A percentile compares a stretch with the other conserved stretches of the same genome.
Evolutionary conservation across 92 coral and sea anemone species (phyloP).

Genomic region (Micromussa lordhowensis): DNA sequence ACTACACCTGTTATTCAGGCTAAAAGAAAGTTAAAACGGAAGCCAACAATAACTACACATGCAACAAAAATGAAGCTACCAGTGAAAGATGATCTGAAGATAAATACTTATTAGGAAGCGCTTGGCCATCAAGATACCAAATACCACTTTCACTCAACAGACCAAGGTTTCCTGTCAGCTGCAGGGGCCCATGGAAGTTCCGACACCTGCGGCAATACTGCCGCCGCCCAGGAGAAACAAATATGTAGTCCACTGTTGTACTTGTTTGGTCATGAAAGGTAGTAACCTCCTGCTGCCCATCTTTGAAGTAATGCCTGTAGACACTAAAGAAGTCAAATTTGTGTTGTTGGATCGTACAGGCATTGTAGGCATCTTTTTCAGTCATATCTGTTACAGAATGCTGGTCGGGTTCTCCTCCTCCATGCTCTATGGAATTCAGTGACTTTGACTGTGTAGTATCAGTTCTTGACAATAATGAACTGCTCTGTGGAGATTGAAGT

Average conservation of each 20-base stretch:
- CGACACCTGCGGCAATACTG: slow-evolving; percentile 25
- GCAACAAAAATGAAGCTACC: slow-evolving; percentile 80
- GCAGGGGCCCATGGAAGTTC: slow-evolving; percentile 61
- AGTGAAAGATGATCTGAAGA: slow-evolving; percentile 96
- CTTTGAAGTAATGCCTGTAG: slow-evolving; percentile 68
- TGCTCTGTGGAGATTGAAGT: not conserved
- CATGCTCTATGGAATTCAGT: not conserved
- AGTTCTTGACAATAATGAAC: not conserved
- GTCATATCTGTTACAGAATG: not conserved
- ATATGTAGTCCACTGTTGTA: slow-evolving; percentile 91
- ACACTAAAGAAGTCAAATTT: slow-evolving; percentile 79
- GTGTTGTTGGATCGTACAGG: slow-evolving; percentile 41
- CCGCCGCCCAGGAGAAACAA: slow-evolving; percentile 65
- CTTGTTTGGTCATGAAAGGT: slow-evolving; percentile 86
- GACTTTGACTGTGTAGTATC: not conserved
- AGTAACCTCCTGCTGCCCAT: slow-evolving; percentile 76
- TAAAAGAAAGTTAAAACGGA: not conserved
- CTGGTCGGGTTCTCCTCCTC: not conserved
- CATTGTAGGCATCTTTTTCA: slow-evolving; percentile 2
- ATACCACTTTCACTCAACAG: slow-evolving; percentile 68
- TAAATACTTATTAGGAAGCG: slow-evolving; percentile 78
- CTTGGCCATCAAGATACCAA: slow-evolving; percentile 22
- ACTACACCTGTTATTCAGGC: not conserved
- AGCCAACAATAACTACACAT: not conserved
- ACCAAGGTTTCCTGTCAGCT: slow-evolving; percentile 74